phyloP scores from a whole-genome alignment of 2,888 invertebrate species.

The Mesoligia furuncula region DNA sequence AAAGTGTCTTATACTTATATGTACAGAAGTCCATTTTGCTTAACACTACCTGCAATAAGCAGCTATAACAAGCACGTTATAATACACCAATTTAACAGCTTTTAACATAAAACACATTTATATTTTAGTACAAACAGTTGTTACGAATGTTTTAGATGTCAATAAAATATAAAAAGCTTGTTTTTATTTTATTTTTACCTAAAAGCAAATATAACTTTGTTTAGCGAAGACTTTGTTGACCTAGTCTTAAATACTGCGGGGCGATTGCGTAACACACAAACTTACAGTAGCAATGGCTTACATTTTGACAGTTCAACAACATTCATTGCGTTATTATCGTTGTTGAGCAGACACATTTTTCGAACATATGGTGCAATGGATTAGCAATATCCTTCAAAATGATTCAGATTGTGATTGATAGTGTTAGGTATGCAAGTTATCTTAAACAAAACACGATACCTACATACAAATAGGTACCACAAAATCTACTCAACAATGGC shows the following conservation, averaged over 20 bases:
- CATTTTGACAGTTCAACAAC: neutral
- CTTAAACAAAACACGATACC: neutral
- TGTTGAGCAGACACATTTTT: neutral
- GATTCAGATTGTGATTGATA: no score
- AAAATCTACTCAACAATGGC: no score
- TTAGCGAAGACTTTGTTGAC: neutral
- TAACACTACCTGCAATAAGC: conserved; percentile 81
- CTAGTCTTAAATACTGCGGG: neutral
- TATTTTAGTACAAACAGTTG: conserved; percentile 90
- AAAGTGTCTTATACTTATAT: conserved; percentile 78
- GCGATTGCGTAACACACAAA: neutral
- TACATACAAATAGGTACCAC: neutral
- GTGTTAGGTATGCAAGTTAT: neutral
- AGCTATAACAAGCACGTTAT: conserved; percentile 82
- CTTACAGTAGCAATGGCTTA: neutral
- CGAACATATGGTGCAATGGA: neutral
- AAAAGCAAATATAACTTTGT: neutral
- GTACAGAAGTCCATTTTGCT: conserved; percentile 81
- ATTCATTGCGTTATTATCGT: neutral
- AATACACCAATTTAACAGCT: conserved; percentile 86
- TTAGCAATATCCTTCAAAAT: neutral
- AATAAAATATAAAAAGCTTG: conserved; percentile 84
- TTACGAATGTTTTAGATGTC: conserved; percentile 89
- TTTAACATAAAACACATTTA: conserved; percentile 87
- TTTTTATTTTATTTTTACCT: conserved; percentile 70